A percentile compares a stretch with the other conserved stretches of the same genome.
Conservation (phyloP, 2,113 vertebrate genomes). For the Callospermophilus lateralis region DNA sequence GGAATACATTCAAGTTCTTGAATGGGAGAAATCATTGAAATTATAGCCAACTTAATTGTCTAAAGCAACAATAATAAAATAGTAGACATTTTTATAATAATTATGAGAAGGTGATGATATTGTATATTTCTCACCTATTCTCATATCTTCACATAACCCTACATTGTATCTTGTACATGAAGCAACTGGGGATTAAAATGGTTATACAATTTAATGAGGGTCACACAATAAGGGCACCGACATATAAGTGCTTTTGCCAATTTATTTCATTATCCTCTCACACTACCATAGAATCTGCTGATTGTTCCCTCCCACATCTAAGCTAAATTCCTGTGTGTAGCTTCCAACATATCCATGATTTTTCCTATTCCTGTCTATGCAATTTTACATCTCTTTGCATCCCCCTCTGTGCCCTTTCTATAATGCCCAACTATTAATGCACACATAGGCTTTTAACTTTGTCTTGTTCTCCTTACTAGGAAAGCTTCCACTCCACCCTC, state of each 20-base stretch:
- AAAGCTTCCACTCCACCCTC: not conserved
- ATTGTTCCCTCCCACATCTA: not conserved
- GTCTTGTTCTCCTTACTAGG: not conserved
- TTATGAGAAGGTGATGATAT: not conserved
- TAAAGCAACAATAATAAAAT: constrained; percentile 5
- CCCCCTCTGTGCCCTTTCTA: not conserved
- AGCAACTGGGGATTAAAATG: constrained; percentile 7
- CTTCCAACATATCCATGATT: not conserved
- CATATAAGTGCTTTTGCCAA: not conserved
- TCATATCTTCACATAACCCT: constrained; percentile 25
- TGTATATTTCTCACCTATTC: not conserved
- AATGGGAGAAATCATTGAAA: not conserved
- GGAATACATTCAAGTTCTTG: not conserved
- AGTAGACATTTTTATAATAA: not conserved
- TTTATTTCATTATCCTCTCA: not conserved
- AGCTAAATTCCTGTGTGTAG: not conserved
- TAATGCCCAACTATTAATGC: not conserved
- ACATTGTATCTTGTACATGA: not conserved
- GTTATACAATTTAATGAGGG: not conserved
- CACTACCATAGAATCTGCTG: not conserved
- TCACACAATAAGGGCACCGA: constrained; percentile 1
- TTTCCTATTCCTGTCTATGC: not conserved
- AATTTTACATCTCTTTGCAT: not conserved
- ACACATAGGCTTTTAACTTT: not conserved
- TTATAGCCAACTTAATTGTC: not conserved